phyloP scores from a whole-genome alignment of 2,113 vertebrate species.

The Dicentrarchus labrax region DNA sequence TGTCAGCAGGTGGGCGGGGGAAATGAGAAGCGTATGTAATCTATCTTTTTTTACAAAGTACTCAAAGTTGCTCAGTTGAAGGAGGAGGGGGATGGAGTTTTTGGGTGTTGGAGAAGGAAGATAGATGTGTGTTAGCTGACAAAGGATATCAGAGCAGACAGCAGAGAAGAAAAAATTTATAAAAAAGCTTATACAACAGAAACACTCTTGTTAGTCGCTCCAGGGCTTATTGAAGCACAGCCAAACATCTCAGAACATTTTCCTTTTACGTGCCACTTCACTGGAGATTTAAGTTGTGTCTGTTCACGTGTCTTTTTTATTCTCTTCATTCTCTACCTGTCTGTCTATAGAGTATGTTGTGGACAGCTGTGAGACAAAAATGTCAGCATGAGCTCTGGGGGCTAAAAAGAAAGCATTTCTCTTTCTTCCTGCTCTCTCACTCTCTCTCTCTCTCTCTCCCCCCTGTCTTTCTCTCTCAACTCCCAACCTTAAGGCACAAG shows the following conservation, averaged over 20 bases:
- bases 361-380: not conserved
- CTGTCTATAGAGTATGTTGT: not conserved
- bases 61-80: not conserved
- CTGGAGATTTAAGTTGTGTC: not conserved
- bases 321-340: not conserved
- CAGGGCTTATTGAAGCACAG: slow-evolving; percentile 19
- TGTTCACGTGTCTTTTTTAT: not conserved
- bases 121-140: slow-evolving; percentile 8
- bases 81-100: too few relatives aligned
- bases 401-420: not conserved
- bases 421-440: too few relatives aligned
- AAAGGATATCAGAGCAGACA: slow-evolving; percentile 15
- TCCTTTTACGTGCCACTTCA: slow-evolving; percentile 18
- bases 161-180: not conserved
- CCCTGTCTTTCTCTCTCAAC: too few relatives aligned
- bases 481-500: too few relatives aligned
- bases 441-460: too few relatives aligned
- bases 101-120: not conserved
- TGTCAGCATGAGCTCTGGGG: not conserved
- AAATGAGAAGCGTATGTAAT: not conserved
- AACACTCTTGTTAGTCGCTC: slow-evolving; percentile 1
- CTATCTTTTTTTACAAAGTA: not conserved
- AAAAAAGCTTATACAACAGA: not conserved
- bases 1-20: not conserved
- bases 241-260: slow-evolving; percentile 11